Base-by-base conservation (phyloP, 2,888 invertebrate species). In the Lasioglossum morio region DNA sequence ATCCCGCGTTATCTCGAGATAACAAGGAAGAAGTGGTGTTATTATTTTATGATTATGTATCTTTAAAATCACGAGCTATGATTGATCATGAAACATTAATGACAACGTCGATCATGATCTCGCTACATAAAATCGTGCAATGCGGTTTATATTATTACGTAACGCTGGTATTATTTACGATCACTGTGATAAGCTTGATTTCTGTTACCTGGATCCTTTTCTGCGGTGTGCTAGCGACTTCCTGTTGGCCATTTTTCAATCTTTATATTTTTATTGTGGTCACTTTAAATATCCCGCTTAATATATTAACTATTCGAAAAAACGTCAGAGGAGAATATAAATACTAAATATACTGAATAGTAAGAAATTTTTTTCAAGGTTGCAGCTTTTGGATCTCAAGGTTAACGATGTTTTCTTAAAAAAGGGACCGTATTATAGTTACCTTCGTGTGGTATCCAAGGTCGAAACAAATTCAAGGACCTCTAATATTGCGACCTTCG, bases 111-210 rank as follows among this genome's bases (percentile, higher is more conserved):
- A 57, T 73, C 27, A 30, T 43, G 66, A 57, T 57, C 46, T 46
- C 23, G 66, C 12, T 23, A 30, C 14, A 27, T 46, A 10, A 27
- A 37, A 57, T 77, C 66, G 8, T 34, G 46, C 43, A 16, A 72
- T 72, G 72, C 72, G 75, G 84, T 83, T 84, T 83, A 14, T 48
- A 48, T 83, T 57, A 73, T 84, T 84, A 63, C 73, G 19, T 83
- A 84, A 83, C 19, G 10, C 14, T 7, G 10, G 57, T 84, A 74
- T 83, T 73, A 77, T 34, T 84, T 84, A 77, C 73, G 14, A 1
- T 48, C 19, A 34, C 16, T 77, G 48, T 83, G 73, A 84, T 83
- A 84, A 77, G 37, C 16, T 77, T 34, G 77, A 77, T 82, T 66
- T 84, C 74, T 77, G 19, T 84, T 77, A 74, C 84, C 10, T 77